Evolutionary conservation across 1,140 invertebrate species (phyloP).

Genomic region (Ceratina japonica): DNA sequence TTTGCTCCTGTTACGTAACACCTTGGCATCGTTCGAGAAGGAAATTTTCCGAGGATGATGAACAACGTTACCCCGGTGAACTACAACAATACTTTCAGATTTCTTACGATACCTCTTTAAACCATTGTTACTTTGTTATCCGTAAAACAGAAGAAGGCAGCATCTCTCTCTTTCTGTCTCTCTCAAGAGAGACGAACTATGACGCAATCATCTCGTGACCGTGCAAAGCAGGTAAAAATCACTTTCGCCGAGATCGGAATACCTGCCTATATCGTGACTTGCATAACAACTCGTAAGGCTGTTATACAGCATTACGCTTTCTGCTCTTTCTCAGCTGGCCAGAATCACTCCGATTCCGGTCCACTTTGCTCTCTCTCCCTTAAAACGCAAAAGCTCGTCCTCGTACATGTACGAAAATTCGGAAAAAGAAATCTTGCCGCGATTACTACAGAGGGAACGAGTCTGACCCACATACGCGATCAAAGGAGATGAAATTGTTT

Average conservation of each 20-base stretch:
- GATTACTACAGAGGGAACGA: no score
- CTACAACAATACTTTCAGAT: no score
- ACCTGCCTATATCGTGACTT: constrained; percentile 54
- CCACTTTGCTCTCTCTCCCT: constrained; percentile 31
- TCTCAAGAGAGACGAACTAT: not conserved
- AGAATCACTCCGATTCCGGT: constrained; percentile 49
- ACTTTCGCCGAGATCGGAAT: constrained; percentile 72
- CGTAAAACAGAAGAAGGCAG: no score
- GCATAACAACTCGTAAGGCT: constrained; percentile 68
- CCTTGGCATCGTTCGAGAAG: not conserved
- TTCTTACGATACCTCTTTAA: no score
- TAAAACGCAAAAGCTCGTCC: not conserved
- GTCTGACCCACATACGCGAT: no score
- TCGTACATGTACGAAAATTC: no score
- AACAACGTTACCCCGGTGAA: not conserved
- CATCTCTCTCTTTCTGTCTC: no score
- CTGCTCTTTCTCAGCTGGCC: constrained; percentile 38
- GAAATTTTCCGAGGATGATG: not conserved
- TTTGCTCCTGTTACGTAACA: not conserved
- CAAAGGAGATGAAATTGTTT: no score
- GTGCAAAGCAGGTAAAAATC: constrained; percentile 63
- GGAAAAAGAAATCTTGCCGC: no score
- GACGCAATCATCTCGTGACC: constrained; percentile 17
- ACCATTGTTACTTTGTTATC: no score
- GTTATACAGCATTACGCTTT: constrained; percentile 60